Conservation (phyloP, 2,113 vertebrate genomes). For the Gallinago jamesoni region DNA sequence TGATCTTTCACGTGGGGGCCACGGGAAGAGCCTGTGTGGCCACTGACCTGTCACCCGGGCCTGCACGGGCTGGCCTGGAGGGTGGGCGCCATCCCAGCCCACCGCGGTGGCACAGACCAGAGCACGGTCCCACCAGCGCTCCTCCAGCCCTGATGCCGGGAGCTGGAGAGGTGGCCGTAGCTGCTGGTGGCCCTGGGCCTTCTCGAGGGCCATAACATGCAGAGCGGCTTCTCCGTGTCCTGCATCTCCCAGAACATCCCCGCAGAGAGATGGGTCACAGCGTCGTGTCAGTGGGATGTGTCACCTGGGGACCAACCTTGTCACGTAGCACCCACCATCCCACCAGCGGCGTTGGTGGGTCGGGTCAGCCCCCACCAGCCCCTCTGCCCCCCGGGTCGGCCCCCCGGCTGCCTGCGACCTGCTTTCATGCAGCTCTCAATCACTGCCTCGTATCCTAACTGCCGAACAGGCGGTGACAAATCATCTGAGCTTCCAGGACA, state of each 20-base stretch:
- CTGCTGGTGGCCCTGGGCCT: not conserved
- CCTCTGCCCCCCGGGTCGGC: not conserved
- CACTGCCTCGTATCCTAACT: not conserved
- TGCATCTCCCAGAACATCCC: not conserved
- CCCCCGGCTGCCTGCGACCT: not conserved
- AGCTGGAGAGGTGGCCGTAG: not conserved
- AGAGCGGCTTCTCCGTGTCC: too few species aligned
- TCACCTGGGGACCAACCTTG: not conserved
- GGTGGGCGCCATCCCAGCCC: not conserved
- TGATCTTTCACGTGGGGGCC: constrained; percentile 19
- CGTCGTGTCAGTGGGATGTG: not conserved
- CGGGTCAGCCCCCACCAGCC: not conserved
- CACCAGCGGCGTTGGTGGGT: fast-evolving
- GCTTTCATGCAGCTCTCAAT: not conserved
- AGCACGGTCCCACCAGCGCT: fast-evolving
- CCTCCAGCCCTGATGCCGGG: fast-evolving
- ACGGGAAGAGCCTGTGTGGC: not conserved
- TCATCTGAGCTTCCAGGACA: constrained; percentile 50
- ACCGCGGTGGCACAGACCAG: not conserved
- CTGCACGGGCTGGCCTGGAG: fast-evolving
- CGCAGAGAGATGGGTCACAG: not conserved
- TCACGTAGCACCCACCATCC: fast-evolving
- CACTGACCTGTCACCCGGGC: not conserved
- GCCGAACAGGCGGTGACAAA: constrained; percentile 46
- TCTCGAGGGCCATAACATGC: not conserved